Evolutionary conservation across 2,888 invertebrate genomes (phyloP).

Genomic region (Sicus ferrugineus): DNA sequence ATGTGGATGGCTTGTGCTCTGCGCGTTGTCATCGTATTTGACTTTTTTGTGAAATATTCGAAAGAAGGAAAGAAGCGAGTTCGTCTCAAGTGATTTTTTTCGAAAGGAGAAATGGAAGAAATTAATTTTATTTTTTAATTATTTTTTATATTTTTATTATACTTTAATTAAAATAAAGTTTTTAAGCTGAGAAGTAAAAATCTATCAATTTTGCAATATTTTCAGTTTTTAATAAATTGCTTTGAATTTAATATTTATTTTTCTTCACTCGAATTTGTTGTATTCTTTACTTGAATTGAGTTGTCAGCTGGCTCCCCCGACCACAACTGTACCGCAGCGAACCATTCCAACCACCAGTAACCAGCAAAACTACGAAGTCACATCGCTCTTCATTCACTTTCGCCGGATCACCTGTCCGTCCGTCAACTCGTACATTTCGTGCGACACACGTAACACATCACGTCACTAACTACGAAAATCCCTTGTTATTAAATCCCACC

Average conservation of each 20-base stretch:
- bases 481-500: not conserved
- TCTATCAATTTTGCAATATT: not conserved
- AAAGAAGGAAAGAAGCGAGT: not conserved
- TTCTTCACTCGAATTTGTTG: not conserved
- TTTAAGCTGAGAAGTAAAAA: not conserved
- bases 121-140: not conserved
- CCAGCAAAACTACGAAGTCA: slow-evolving; percentile 17
- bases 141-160: not conserved
- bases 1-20: not conserved
- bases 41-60: not conserved
- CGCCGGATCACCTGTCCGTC: slow-evolving; percentile 16
- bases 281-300: not conserved
- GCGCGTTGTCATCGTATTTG: slow-evolving; percentile 1
- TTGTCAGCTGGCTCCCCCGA: not conserved
- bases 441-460: no score
- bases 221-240: not conserved
- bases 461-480: not conserved
- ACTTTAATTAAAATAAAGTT: not conserved
- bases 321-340: not conserved
- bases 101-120: not conserved
- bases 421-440: not conserved
- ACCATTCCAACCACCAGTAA: not conserved
- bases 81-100: no score
- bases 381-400: slow-evolving; percentile 12
- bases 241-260: not conserved